Percentiles rank a stretch among this genome's conserved stretches.
phyloP scores from a whole-genome alignment of 2,888 invertebrate genomes.

The Oscheius sp. region DNA sequence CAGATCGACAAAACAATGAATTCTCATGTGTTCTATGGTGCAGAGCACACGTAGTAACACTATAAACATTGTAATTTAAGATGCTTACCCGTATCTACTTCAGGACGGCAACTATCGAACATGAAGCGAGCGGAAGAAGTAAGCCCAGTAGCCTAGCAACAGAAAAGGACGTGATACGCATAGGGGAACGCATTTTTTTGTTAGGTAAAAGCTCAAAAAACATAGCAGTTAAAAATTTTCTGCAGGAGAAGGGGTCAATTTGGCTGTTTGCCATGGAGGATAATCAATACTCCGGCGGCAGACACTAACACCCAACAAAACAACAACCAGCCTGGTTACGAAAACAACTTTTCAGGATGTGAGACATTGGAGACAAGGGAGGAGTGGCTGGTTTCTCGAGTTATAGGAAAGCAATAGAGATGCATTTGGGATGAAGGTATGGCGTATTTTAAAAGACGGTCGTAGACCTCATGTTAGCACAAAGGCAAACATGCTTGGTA shows the following conservation, averaged over 20 bases:
- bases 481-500: too few relatives aligned
- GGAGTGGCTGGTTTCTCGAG: too few relatives aligned
- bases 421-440: too few relatives aligned
- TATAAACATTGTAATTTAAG: background rate
- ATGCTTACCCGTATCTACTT: conserved; percentile 5
- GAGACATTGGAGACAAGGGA: too few relatives aligned
- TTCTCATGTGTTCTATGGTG: conserved; percentile 3
- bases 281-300: conserved; percentile 18
- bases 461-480: too few relatives aligned
- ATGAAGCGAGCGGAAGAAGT: conserved; percentile 17
- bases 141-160: background rate
- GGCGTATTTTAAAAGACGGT: too few relatives aligned
- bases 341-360: background rate
- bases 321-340: conserved; percentile 3
- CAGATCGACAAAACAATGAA: conserved; percentile 11
- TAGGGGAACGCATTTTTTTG: too few relatives aligned
- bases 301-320: conserved; percentile 4
- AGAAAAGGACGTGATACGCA: background rate
- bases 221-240: background rate
- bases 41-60: background rate
- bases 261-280: conserved; percentile 29
- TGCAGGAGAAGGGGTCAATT: background rate
- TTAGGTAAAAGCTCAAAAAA: background rate
- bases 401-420: too few relatives aligned
- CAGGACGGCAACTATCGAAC: conserved; percentile 28